These are phyloP conservation scores for Stratiomys singularior DNA, from an alignment of 2,888 invertebrate genomes.

Conservation along the genomic window DNA sequence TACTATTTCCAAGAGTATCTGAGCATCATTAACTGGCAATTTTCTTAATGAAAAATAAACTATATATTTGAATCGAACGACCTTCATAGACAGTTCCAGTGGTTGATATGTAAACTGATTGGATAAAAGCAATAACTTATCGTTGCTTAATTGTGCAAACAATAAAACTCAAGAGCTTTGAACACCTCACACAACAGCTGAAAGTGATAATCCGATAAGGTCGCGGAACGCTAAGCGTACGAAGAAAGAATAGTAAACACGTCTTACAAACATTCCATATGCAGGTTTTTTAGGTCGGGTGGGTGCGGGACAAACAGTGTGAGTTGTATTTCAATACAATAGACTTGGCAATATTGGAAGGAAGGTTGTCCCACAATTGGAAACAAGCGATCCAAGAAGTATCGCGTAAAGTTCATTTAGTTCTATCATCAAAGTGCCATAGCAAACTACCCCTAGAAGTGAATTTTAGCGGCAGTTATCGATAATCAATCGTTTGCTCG, in stretches of 20 bases:
- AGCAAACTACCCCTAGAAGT: too few relatives aligned
- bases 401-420: not conserved
- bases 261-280: not conserved
- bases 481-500: not conserved
- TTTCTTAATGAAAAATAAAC: too few relatives aligned
- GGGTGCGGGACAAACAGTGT: not conserved
- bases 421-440: not conserved
- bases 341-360: not conserved
- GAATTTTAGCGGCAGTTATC: not conserved
- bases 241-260: conserved; percentile 6
- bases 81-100: too few relatives aligned
- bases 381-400: not conserved
- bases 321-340: not conserved
- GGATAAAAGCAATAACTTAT: too few relatives aligned
- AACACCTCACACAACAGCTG: not conserved
- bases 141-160: too few relatives aligned
- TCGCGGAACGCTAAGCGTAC: not conserved
- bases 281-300: not conserved
- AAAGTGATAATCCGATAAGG: conserved; percentile 1
- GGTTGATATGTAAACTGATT: too few relatives aligned
- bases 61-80: too few relatives aligned
- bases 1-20: too few relatives aligned
- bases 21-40: too few relatives aligned
- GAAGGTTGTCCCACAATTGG: not conserved
- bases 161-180: not conserved